These are phyloP conservation scores for Drosophila pseudoobscura DNA, from an alignment of 1,140 invertebrate genomes.

Conservation along the genomic window DNA sequence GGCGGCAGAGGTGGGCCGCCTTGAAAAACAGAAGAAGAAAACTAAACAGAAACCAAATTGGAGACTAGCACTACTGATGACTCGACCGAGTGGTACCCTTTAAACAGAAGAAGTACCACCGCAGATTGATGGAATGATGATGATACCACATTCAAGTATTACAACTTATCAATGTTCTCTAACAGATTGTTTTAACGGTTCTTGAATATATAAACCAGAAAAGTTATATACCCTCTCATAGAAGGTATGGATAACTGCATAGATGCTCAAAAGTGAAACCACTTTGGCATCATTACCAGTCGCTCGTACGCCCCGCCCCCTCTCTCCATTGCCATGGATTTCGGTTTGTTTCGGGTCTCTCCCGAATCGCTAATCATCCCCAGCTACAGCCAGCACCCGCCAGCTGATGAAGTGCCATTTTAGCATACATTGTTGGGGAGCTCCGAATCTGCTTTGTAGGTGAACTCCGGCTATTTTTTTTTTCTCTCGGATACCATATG, in stretches of 20 bases:
- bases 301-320: slow-evolving; percentile 23
- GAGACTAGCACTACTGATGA: background rate
- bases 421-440: slow-evolving; percentile 65
- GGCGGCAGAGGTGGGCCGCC: slow-evolving; percentile 61
- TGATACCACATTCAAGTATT: too few relatives aligned
- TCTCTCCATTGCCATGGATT: slow-evolving; percentile 14
- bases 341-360: slow-evolving; percentile 40
- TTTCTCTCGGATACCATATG: too few relatives aligned
- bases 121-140: too few relatives aligned
- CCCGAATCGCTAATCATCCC: slow-evolving; percentile 42
- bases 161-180: too few relatives aligned
- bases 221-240: background rate
- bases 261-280: slow-evolving; percentile 62
- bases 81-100: slow-evolving; percentile 2
- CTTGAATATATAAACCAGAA: too few relatives aligned
- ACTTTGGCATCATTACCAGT: slow-evolving; percentile 61
- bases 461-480: slow-evolving; percentile 19
- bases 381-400: background rate
- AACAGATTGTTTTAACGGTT: too few relatives aligned
- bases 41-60: slow-evolving; percentile 32
- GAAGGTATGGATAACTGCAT: slow-evolving; percentile 30
- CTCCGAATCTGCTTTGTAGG: slow-evolving; percentile 53
- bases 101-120: too few relatives aligned
- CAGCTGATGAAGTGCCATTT: slow-evolving; percentile 59
- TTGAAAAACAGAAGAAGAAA: slow-evolving; percentile 24